Percentiles rank a stretch among this genome's conserved stretches.
phyloP scores from a whole-genome alignment of 1,140 invertebrate species.

The Ganaspis sp. region DNA sequence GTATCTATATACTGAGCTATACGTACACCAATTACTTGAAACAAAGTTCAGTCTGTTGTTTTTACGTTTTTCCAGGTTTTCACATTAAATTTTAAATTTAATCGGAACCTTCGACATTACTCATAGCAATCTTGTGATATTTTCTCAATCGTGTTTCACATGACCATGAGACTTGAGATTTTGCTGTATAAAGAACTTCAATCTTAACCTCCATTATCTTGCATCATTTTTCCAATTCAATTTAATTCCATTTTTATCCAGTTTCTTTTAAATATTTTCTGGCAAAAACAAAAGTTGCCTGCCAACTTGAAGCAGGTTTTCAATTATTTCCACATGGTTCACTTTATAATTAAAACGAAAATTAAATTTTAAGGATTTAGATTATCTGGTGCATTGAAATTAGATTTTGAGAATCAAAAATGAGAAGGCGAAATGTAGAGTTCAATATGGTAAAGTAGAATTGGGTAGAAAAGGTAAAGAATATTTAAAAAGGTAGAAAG shows the following conservation, averaged over 20 bases:
- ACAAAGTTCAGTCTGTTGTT: constrained; percentile 24
- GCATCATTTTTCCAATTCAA: constrained; percentile 14
- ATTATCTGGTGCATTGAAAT: too few relatives aligned
- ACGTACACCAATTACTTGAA: constrained; percentile 17
- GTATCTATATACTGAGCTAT: background rate
- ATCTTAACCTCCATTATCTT: background rate
- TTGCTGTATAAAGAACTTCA: constrained; percentile 1
- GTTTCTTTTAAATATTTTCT: background rate
- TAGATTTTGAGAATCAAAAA: too few relatives aligned
- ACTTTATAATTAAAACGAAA: background rate
- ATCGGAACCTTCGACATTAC: constrained; percentile 19
- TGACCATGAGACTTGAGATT: constrained; percentile 12
- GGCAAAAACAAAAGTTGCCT: background rate
- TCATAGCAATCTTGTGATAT: background rate
- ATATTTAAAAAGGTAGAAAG: too few relatives aligned
- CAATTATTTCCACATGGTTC: background rate
- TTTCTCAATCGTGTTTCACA: background rate
- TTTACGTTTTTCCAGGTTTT: constrained; percentile 7
- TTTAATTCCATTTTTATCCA: background rate
- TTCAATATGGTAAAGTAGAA: too few relatives aligned
- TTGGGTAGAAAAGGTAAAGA: too few relatives aligned
- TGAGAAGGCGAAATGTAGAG: too few relatives aligned
- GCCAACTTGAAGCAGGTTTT: background rate
- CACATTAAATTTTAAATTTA: constrained; percentile 6
- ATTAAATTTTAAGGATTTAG: background rate